Conservation (phyloP, 2,888 invertebrate genomes). For the Cephus nigrinus region DNA sequence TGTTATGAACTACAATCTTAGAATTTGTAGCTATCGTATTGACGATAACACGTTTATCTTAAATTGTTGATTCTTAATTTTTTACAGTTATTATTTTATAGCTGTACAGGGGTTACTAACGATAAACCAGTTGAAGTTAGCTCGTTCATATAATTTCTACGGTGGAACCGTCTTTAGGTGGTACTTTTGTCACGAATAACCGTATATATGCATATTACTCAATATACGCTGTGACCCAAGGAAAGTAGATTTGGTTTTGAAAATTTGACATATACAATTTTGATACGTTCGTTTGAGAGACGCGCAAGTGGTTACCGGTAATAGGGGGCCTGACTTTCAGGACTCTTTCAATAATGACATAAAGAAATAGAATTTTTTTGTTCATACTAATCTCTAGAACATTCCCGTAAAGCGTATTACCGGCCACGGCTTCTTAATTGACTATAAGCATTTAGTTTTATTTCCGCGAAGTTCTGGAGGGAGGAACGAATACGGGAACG, state of each 20-base stretch:
- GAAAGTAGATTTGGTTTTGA: not conserved
- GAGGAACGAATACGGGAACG: conserved; percentile 13
- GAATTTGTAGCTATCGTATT: too few species aligned
- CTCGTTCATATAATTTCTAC: too few species aligned
- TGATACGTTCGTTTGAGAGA: not conserved
- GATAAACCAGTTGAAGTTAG: too few species aligned
- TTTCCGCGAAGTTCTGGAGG: conserved; percentile 24
- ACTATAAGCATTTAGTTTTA: conserved; percentile 56
- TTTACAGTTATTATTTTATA: not conserved
- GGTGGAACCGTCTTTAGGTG: not conserved
- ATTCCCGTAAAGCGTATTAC: conserved; percentile 45
- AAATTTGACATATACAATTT: not conserved
- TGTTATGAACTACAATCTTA: too few species aligned
- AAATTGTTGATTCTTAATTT: not conserved
- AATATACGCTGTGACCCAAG: not conserved
- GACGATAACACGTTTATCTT: not conserved
- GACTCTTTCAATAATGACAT: not conserved
- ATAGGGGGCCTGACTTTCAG: not conserved
- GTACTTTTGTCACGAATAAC: not conserved
- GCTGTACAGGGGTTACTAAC: too few species aligned
- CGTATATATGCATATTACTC: not conserved
- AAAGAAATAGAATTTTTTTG: not conserved
- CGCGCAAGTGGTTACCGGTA: not conserved
- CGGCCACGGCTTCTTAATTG: conserved; percentile 51
- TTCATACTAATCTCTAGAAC: conserved; percentile 27